Evolutionary conservation across 2,113 vertebrate genomes (phyloP), one percentile per base, ranked within the genome.

Genomic region (Patagioenas fasciata): DNA sequence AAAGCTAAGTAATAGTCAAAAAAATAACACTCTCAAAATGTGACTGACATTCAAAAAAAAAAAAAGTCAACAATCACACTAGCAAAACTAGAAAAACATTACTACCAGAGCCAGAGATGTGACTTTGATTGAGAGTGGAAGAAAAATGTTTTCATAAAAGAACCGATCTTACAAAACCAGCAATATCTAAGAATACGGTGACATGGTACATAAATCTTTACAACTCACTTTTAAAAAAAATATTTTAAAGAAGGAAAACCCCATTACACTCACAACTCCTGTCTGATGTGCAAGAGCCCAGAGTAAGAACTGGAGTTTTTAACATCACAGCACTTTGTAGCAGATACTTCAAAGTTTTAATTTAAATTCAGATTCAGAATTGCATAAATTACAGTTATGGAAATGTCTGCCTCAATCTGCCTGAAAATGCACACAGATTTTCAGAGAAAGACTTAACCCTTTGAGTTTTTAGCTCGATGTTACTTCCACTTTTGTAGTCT

Each of bases 91-190:
- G 60, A 79, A 92, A 92, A 93, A 23, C 13, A 19, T 57, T 17
- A 18, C 48, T 80, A 69, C 32, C 21, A 66, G 32, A 96, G 51
- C 58, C 70, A 71, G 48, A 86, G 54, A 93, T 80, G 32, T 67
- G 96, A 77, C 53, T 96, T 90, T 74, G 91, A 89, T 79, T 69
- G 54, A 66, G 53, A 77, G 72, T 19, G 15, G 61, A 96, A 97
- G 94, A 97, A 96, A 97, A 97, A 96, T 28, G 61, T 90, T 86
- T 98, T 93, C 73, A 91, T 95, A 80, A 97, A 96, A 94, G 88
- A 96, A 95, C 67, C 54, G 83, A 92, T 96, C 79, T 94, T 77
- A 93, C 89, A 82, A 84, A 93, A 50, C 3, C 64, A 96, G 79
- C 48, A 85, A 69, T 91, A 60, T 84, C 57, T 80, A 95, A 94